Evolutionary conservation across 2,888 invertebrate genomes (phyloP), one percentile per base, ranked within the genome.

Genomic region (Drosophila longiperda): DNA sequence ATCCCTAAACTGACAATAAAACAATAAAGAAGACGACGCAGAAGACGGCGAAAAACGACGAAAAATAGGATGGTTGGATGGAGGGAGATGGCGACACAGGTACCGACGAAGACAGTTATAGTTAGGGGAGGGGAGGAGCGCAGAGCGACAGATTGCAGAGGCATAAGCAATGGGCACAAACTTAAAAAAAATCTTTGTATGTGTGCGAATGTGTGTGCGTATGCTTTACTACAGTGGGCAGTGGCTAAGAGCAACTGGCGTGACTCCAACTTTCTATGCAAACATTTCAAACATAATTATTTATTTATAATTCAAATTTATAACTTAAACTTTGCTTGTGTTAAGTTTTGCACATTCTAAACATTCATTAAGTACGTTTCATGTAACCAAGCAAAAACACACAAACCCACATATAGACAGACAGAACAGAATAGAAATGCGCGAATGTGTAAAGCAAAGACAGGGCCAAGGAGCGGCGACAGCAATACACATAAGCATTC

Each of bases 1-100:
- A 87, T 87, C 86, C 90, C 87, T 87, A 89, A 87, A 87, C 89
- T 89, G 89, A 89, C 87, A 87, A 87, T 90, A 90, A 87, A 90
- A 90, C 90, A 90, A 87, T 90, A 90, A 87, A 90, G 76, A 87
- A 89, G 76, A 87, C 76, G 78, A 75, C 66, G 75, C 65, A 52
- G 66, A 83, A 73, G 75, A 78, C 67, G 52, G 33, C 64, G 60
- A 52, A 67, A 38, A 40, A 61, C 62, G 38, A 29, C 26, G 64
- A 59, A 34, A 54, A 60, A 64, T 54, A 53, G 59, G 60, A 58
- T 45, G 45, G 12, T 1, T 12, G 20, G 7, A 45, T 12, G 12
- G 6, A 55, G 63, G 65, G 57, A 73, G 66, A 53, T 50, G 59
- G 62, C 45, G 45, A 23, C 23, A 23, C 23, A 45, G 15, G 23